Conservation (phyloP, 2,113 vertebrate species). For the Setophaga coronata region DNA sequence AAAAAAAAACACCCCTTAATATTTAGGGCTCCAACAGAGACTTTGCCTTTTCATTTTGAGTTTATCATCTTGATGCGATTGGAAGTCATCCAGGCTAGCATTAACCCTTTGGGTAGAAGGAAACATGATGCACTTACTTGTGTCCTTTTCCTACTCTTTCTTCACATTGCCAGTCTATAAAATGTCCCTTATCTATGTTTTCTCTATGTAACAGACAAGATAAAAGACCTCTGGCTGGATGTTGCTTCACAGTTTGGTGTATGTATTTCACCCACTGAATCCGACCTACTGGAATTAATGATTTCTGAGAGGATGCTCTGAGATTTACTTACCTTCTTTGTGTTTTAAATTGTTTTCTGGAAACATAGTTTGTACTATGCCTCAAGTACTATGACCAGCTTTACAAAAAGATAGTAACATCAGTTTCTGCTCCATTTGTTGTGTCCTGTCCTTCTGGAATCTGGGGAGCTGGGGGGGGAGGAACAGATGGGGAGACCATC, state of each 20-base stretch:
- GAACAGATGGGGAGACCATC: not conserved
- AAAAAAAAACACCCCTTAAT: not conserved
- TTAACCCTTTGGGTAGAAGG: not conserved
- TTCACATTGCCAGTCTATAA: accelerated
- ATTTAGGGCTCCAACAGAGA: not conserved
- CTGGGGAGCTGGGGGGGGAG: not conserved
- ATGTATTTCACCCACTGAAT: not conserved
- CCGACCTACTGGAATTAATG: not conserved
- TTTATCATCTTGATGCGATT: not conserved
- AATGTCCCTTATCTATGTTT: not conserved
- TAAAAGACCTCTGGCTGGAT: not conserved
- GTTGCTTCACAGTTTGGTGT: not conserved
- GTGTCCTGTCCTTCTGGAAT: not conserved
- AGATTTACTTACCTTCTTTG: not conserved
- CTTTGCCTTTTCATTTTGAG: slow-evolving; percentile 14
- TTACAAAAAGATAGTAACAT: not conserved
- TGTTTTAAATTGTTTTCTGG: not conserved
- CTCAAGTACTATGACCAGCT: not conserved
- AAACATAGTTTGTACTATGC: not conserved
- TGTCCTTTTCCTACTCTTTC: not conserved
- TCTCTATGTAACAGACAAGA: not conserved
- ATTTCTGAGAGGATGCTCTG: not conserved
- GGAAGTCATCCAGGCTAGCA: not conserved
- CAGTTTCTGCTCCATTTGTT: not conserved
- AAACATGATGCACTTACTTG: not conserved